phyloP scores from a whole-genome alignment of 2,888 invertebrate species.

The Rotaria sp. region DNA sequence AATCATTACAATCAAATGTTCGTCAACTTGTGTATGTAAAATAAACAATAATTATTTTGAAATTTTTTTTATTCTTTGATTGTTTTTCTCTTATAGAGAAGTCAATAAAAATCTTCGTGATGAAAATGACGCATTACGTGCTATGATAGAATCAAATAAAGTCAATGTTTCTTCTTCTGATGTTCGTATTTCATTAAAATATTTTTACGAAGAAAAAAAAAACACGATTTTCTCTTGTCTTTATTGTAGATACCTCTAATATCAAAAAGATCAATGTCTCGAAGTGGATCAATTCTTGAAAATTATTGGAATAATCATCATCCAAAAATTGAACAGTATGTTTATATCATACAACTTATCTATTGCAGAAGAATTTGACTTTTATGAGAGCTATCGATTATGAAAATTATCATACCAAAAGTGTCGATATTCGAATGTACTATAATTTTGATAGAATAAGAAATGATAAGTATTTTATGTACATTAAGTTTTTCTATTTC shows the following conservation, averaged over 20 bases:
- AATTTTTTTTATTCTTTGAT: background rate
- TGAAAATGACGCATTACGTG: conserved; percentile 10
- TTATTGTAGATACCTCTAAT: background rate
- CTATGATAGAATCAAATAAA: background rate
- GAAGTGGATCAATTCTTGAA: background rate
- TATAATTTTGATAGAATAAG: no score
- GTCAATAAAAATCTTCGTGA: conserved; percentile 20
- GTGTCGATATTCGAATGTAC: no score
- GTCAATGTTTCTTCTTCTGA: background rate
- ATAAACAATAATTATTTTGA: no score
- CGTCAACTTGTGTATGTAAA: conserved; percentile 1
- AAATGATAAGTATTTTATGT: no score
- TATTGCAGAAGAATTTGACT: no score
- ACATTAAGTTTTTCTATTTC: no score
- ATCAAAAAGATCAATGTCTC: background rate
- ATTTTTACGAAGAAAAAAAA: background rate
- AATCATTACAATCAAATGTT: conserved; percentile 13
- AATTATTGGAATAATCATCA: background rate
- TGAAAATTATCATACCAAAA: no score
- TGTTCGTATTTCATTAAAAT: background rate
- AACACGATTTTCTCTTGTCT: background rate
- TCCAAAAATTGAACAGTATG: background rate
- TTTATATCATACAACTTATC: background rate
- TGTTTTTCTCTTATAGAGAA: background rate
- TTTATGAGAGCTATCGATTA: no score